A percentile compares a stretch with the other conserved stretches of the same genome.
Evolutionary conservation across 2,888 invertebrate species (phyloP).

Genomic region (Apamea monoglypha): DNA sequence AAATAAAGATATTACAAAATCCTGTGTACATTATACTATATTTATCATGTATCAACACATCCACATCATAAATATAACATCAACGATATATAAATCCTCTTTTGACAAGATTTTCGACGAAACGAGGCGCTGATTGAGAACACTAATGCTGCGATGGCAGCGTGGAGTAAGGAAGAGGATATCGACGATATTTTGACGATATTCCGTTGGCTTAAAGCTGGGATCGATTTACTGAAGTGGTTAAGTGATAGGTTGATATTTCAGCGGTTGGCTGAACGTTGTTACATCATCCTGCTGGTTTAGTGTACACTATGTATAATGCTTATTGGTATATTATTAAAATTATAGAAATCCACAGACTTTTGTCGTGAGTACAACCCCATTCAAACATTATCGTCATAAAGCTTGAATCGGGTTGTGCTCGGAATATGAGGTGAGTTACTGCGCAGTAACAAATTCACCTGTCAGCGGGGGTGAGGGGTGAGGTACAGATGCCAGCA

Average conservation of each 20-base stretch:
- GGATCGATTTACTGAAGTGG: background rate
- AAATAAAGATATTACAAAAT: too few relatives aligned
- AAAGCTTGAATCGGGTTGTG: too few relatives aligned
- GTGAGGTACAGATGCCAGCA: too few relatives aligned
- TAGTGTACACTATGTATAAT: background rate
- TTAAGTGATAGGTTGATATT: background rate
- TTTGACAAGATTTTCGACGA: constrained; percentile 5
- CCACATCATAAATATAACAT: background rate
- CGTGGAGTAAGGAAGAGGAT: background rate
- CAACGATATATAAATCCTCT: background rate
- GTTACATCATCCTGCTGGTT: background rate
- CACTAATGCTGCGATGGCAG: constrained; percentile 24
- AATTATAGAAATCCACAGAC: background rate
- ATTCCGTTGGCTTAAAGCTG: constrained; percentile 6
- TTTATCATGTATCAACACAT: background rate
- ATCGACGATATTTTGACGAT: constrained; percentile 22
- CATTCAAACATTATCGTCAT: too few relatives aligned
- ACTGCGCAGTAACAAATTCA: too few relatives aligned
- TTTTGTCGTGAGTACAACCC: background rate
- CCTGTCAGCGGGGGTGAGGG: too few relatives aligned
- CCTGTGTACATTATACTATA: too few relatives aligned
- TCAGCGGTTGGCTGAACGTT: background rate
- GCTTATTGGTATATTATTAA: background rate
- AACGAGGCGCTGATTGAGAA: constrained; percentile 34
- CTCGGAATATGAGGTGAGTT: too few relatives aligned